Evolutionary conservation across 1,140 invertebrate species (phyloP), one percentile per base, ranked within the genome.

Genomic region (Zaprionus africanus): DNA sequence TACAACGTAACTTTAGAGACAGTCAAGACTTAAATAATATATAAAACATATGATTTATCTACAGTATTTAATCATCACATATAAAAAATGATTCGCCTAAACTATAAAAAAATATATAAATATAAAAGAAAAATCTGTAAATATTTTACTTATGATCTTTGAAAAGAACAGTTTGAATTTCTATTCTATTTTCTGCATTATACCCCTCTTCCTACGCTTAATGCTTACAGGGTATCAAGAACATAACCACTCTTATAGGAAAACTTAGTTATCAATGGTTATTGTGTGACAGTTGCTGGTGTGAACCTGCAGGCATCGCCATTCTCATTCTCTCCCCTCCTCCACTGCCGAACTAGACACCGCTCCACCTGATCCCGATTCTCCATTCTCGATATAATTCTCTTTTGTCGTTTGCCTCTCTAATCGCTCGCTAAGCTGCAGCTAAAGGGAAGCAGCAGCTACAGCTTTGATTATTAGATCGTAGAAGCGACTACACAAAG

Each of bases 381-480:
- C 13, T 56, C 53, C 51, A 74, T 71, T 57, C 41, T 53, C 70
- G 66, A 61, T 68, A 46, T 60, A 36, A 62, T 49, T 69, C 41
- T 22, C 72, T 63, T 63, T 49, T 75, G 72, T 70, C 66, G 38
- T 58, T 75, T 15, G 26, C n/a, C 22, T 58, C 72, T 73, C 78
- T 84, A 87, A 87, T 88, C 83, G 84, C 63, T 61, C 41, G 67
- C 69, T 83, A 87, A 88, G 84, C 84, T 88, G 78, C 24, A 74
- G 76, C 62, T 46, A 9, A 46, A 49, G 41, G 59, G 43, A 68
- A 28, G 34, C 38, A 64, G 43, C 41, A 49, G 41, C 73, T 65
- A 75, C 49, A 60, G 56, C 62, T 90, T 79, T 84, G 81, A 87
- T 88, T 81, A 79, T 79, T 79, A 77, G 74, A 76, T 70, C 61